These are phyloP conservation scores for Perizoma flavofasciatum DNA, from an alignment of 2,888 invertebrate species.

Conservation along the genomic window DNA sequence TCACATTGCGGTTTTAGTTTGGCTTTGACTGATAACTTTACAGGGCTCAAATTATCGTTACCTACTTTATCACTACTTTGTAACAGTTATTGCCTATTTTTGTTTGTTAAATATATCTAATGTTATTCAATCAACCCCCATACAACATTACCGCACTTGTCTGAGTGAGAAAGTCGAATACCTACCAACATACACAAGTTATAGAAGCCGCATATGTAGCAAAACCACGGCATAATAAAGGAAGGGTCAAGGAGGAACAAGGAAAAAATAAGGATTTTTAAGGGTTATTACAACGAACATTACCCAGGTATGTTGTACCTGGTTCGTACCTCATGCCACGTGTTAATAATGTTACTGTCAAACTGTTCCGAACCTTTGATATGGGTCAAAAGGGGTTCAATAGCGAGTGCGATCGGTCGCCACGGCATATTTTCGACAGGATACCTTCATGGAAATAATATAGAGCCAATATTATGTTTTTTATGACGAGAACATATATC, in stretches of 20 bases:
- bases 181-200: slow-evolving; percentile 1
- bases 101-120: too few species aligned
- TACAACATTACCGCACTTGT: not conserved
- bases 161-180: not conserved
- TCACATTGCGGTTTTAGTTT: slow-evolving; percentile 1
- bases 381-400: slow-evolving; percentile 70
- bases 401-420: slow-evolving; percentile 52
- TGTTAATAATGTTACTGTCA: slow-evolving; percentile 76
- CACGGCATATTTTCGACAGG: slow-evolving; percentile 57
- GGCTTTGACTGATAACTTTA: not conserved
- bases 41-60: too few species aligned
- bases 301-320: slow-evolving; percentile 49
- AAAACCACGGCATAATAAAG: slow-evolving; percentile 34
- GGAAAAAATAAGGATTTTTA: slow-evolving; percentile 53
- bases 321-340: slow-evolving; percentile 54
- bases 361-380: slow-evolving; percentile 64
- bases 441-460: slow-evolving; percentile 46
- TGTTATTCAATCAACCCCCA: too few species aligned
- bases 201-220: slow-evolving; percentile 14
- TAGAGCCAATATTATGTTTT: slow-evolving; percentile 58
- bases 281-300: slow-evolving; percentile 59
- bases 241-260: slow-evolving; percentile 45
- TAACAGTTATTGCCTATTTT: too few species aligned
- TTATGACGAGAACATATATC: slow-evolving; percentile 48
- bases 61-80: too few species aligned